Conservation (phyloP, 2,113 vertebrate species). For the Etia nguti region DNA sequence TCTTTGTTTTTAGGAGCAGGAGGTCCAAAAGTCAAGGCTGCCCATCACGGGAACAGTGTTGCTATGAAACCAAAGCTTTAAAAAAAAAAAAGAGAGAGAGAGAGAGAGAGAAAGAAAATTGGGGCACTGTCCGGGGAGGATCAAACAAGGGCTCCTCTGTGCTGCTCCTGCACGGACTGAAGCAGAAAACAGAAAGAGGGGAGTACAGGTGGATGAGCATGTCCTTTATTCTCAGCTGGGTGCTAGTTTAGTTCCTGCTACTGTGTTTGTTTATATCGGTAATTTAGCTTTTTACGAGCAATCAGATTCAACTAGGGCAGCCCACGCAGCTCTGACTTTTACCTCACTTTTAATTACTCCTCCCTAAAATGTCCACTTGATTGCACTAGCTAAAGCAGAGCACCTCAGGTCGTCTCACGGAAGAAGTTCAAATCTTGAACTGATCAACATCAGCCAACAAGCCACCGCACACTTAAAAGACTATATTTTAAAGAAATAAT, state of each 20-base stretch:
- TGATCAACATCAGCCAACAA: not conserved
- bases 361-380: not conserved
- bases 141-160: conserved; percentile 68
- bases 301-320: not conserved
- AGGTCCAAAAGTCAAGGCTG: conserved; percentile 62
- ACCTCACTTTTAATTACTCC: not conserved
- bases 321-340: not conserved
- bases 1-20: conserved; percentile 68
- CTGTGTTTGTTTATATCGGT: not conserved
- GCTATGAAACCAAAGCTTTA: conserved; percentile 54
- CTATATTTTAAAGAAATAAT: not conserved
- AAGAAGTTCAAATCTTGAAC: not conserved
- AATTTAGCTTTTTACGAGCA: not conserved
- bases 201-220: conserved; percentile 48
- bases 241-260: not conserved
- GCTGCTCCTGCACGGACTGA: not conserved
- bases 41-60: conserved; percentile 53
- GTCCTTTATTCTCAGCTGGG: not conserved
- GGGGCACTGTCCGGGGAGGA: conserved; percentile 38
- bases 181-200: not conserved
- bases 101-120: conserved; percentile 14
- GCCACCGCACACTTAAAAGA: not conserved
- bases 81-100: not conserved
- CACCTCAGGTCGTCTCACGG: not conserved
- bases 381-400: not conserved